Percentiles rank a stretch among this genome's conserved stretches.
These are phyloP conservation scores for Exephanes ischioxanthus DNA, from an alignment of 2,888 invertebrate species.

Conservation along the genomic window DNA sequence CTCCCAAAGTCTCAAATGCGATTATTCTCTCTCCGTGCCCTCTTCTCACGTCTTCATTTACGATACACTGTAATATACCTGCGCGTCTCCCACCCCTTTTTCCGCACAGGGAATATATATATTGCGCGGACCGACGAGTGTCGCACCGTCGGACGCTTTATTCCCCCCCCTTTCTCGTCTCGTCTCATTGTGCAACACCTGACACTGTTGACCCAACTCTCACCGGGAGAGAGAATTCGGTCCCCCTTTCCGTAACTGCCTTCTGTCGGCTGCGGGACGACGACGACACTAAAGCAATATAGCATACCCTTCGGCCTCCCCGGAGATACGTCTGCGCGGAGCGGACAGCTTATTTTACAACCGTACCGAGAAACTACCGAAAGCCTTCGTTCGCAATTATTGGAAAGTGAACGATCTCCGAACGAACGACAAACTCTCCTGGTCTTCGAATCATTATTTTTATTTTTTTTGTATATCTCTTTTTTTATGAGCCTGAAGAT, in stretches of 20 bases:
- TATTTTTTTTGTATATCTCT: neutral
- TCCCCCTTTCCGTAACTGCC: conserved; percentile 25
- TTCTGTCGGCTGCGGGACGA: conserved; percentile 24
- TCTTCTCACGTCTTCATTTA: conserved; percentile 50
- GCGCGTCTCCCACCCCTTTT: conserved; percentile 1
- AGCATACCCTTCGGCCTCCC: conserved; percentile 17
- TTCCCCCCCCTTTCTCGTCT: conserved; percentile 30
- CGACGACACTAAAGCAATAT: conserved; percentile 54
- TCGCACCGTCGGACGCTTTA: conserved; percentile 10
- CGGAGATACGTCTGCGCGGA: neutral
- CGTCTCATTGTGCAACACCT: conserved; percentile 67
- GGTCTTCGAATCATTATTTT: neutral
- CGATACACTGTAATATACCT: conserved; percentile 15
- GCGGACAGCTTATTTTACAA: conserved; percentile 41
- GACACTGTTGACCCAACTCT: conserved; percentile 77
- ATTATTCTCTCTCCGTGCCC: conserved; percentile 49
- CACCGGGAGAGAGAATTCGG: conserved; percentile 69
- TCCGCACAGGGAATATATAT: neutral
- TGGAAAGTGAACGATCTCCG: conserved; percentile 48
- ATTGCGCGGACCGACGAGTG: neutral
- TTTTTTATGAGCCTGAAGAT: neutral
- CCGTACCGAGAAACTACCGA: conserved; percentile 42
- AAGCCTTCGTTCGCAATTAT: conserved; percentile 41
- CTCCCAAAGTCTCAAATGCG: conserved; percentile 45
- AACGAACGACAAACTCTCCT: conserved; percentile 19